Evolutionary conservation across 1,140 invertebrate species (phyloP), one percentile per base, ranked within the genome.

Genomic region (Wiebesia pumilae): DNA sequence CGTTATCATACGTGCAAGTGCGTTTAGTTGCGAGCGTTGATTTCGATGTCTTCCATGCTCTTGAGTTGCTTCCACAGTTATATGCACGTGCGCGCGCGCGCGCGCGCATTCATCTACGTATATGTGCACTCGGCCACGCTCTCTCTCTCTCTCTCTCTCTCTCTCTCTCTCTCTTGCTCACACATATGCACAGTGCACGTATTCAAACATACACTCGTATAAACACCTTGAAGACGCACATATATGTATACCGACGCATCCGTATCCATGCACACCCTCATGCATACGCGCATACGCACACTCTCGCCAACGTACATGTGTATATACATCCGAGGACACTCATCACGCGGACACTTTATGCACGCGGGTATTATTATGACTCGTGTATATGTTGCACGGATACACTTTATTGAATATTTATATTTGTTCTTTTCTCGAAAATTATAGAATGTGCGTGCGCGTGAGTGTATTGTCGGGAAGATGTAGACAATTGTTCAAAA

Each of bases 401-500:
- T 40, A 9, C 79, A 16, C 85, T 81, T 84, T 79, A 82, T 82
- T 78, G 87, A 82, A 88, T 87, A 83, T 87, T 87, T 84, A 81
- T 62, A 40, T 81, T 67, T 85, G 71, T 80, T 83, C 84, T 4
- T 51, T 19, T 62, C 58, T 73, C 47, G 43, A 85, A 85, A 88
- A 83, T 75, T 54, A 69, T 40, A 51, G 43, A 35, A 24, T 24
- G 12, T 24, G 12, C 10, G 27, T 62, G 10, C 4, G 58, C 24
- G 27, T 62, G 27, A n/a, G 3, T 62, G 27, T 27, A 27, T 62
- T 62, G 2, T 3, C 3, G 24, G 3, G 27, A 62, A 62, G n/a
- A n/a, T n/a, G 54, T 16, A 62, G 14, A 62, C n/a, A 14, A 10
- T 10, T 62, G 3, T 62, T 62, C 58, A 27, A 3, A 27, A 54